These are phyloP conservation scores for Dorcus parallelipipedus DNA, from an alignment of 2,888 invertebrate species.

Conservation along the genomic window DNA sequence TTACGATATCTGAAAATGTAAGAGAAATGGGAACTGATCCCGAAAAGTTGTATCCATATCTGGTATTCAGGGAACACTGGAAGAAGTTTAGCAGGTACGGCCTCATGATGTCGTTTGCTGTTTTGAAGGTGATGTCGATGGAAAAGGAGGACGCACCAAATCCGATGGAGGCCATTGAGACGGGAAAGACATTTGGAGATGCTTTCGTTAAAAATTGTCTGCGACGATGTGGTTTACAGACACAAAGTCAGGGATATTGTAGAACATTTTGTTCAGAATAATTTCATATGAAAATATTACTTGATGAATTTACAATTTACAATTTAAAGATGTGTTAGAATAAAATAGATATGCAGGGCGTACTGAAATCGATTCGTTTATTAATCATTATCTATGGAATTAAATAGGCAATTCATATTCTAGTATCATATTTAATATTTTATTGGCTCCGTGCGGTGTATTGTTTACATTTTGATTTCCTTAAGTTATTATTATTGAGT, in stretches of 20 bases:
- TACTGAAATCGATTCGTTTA: too few species aligned
- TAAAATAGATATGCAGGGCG: too few species aligned
- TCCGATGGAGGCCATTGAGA: neutral
- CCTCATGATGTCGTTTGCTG: slow-evolving; percentile 17
- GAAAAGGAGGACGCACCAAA: slow-evolving; percentile 17
- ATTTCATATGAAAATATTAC: neutral
- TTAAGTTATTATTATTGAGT: too few species aligned
- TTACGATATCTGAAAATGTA: slow-evolving; percentile 2
- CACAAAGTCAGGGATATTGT: slow-evolving; percentile 3
- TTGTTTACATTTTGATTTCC: too few species aligned
- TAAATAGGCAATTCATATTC: too few species aligned
- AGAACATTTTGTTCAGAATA: slow-evolving; percentile 7
- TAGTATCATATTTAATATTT: too few species aligned
- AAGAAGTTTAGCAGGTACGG: slow-evolving; percentile 22
- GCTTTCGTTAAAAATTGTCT: neutral
- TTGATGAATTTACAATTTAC: too few species aligned
- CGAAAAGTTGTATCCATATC: slow-evolving; percentile 32
- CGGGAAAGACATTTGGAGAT: neutral
- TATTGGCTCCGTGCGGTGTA: too few species aligned
- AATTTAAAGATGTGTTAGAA: too few species aligned
- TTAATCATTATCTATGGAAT: too few species aligned
- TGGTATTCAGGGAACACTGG: slow-evolving; percentile 28
- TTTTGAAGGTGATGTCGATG: slow-evolving; percentile 13
- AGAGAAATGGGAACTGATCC: slow-evolving; percentile 28
- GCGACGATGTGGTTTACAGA: neutral